Evolutionary conservation across 2,888 invertebrate genomes (phyloP).

Genomic region (Ellobium chinense): DNA sequence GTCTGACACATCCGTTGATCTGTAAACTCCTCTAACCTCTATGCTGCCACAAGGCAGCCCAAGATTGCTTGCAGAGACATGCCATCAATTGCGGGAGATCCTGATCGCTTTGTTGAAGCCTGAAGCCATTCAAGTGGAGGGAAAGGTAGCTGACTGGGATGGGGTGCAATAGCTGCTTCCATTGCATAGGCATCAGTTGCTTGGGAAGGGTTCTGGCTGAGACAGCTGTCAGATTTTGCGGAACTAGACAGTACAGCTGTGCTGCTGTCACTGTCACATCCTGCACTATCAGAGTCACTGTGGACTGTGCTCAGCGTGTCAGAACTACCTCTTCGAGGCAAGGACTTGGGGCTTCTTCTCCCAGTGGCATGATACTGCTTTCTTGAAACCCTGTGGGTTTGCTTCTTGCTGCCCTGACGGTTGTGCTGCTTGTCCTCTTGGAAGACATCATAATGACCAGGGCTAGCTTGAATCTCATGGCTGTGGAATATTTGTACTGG

Average conservation of each 20-base stretch:
- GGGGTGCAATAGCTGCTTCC: conserved; percentile 32
- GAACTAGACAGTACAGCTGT: conserved; percentile 28
- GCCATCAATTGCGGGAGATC: not conserved
- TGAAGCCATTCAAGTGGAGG: conserved; percentile 41
- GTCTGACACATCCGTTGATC: not conserved
- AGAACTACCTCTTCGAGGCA: conserved; percentile 18
- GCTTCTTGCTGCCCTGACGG: conserved; percentile 6
- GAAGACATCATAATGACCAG: conserved; percentile 27
- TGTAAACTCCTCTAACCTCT: not conserved
- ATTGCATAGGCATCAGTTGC: conserved; percentile 39
- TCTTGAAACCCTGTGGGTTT: conserved; percentile 8
- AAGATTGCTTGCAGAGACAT: conserved; percentile 28
- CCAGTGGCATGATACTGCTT: not conserved
- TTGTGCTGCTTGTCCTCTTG: conserved; percentile 23
- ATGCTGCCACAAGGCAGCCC: conserved; percentile 28
- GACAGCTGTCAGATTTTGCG: conserved; percentile 34
- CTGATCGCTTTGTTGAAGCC: conserved; percentile 11
- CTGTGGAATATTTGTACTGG: not conserved
- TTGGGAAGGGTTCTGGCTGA: conserved; percentile 11
- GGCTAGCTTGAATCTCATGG: conserved; percentile 33
- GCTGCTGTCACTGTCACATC: not conserved
- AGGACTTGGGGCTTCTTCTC: conserved; percentile 19
- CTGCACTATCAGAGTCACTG: conserved; percentile 20
- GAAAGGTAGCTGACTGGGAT: conserved; percentile 32
- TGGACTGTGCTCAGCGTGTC: not conserved